Evolutionary conservation across 2,888 invertebrate genomes (phyloP), one percentile per base, ranked within the genome.

Genomic region (Mesoligia furuncula): DNA sequence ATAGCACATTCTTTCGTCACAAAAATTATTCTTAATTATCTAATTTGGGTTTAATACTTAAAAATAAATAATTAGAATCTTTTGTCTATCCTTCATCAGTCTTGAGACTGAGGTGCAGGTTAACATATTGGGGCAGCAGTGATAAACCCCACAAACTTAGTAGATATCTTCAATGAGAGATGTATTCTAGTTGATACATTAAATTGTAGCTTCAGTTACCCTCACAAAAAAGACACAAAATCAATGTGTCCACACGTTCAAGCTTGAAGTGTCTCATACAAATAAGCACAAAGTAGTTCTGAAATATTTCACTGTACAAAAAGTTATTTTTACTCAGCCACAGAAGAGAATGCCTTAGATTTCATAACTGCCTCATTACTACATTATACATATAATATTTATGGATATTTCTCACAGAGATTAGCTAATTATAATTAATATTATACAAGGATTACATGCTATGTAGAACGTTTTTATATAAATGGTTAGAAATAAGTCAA

Each of bases 341-440:
- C 76, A 76, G 76, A 81, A 82, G 74, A 85, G 75, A 73, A 82
- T 79, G 83, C 80, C 77, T 83, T 84, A 86, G 67, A 83, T 79
- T 81, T 76, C 75, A 78, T 81, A 88, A 86, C 83, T 81, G 85
- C 81, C 79, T 82, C 85, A 77, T 79, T 78, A 77, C 76, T 87
- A 87, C 75, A 86, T 79, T 79, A 84, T 57, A 81, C 75, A 80
- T 68, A 76, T 85, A 84, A 88, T 87, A 88, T 88, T 86, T 83
- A 83, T 87, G 87, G 87, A 88, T 86, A 88, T 89, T 87, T 84
- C 86, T 86, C 79, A 87, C 85, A 88, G 82, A 85, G 77, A 82
- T 81, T 79, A 79, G 77, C 74, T 81, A 82, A 83, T 84, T 66
- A 83, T 69, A 79, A 66, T 79, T 81, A 83, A 71, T 74, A 80